Base-by-base conservation (phyloP, 2,888 invertebrate species). In the Apodemia duryi region DNA sequence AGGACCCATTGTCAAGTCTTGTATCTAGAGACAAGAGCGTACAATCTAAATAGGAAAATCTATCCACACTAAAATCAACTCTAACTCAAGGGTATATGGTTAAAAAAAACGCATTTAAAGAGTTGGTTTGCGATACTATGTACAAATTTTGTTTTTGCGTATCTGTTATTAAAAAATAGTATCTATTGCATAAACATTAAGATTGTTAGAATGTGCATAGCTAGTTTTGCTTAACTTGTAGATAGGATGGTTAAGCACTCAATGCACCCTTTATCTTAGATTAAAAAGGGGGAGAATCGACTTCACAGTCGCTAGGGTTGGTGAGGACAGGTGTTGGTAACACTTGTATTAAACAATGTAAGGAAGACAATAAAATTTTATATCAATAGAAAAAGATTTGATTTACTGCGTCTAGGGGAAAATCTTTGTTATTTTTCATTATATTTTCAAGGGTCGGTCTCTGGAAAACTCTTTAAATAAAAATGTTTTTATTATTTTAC, bases 201-300 rank as follows among this genome's bases (percentile, higher is more conserved):
- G 29, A 61, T 60, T 38, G 32, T 49, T 28, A 29, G 54, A 41
- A 63, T 60, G 63, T 52, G 29, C 64, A 51, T 62, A 49, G 29
- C 43, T 68, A 67, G 67, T 65, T 68, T 65, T 68, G 49, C 73
- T 77, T 74, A 80, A 73, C 72, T 73, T 71, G 74, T 74, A 81
- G 82, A 81, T 81, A 78, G 77, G 84, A 84, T 80, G 83, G 85
- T 86, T 88, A 86, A 85, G 86, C 80, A 86, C 86, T 88, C 88
- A 86, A 89, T 88, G 85, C 85, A 86, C 83, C 85, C 86, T 89
- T 89, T 90, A 90, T 89, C 88, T 89, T 79, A 88, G 90, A 90
- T 90, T 88, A 89, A 88, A 88, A 90, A 87, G 78, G 77, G 49
- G 83, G 81, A 82, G 77, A 74, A 76, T 76, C 78, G 76, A 74